A percentile compares a stretch with the other conserved stretches of the same genome.
Evolutionary conservation across 2,888 invertebrate genomes (phyloP).

Genomic region (Chouioia cunea): DNA sequence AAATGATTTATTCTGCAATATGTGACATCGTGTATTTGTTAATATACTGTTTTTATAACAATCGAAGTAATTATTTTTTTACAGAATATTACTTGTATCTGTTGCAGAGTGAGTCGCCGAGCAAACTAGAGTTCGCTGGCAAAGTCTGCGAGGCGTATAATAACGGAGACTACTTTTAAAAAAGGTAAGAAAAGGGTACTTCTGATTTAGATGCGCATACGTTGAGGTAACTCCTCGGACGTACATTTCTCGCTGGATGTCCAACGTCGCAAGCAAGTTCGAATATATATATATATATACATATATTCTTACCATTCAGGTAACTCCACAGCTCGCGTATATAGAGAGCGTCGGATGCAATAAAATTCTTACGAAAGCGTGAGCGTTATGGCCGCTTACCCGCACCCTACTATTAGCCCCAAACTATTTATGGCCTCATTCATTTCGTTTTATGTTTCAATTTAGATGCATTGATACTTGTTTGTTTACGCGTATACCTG

Average conservation of each 20-base stretch:
- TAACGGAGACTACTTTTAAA: neutral
- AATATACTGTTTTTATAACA: no score
- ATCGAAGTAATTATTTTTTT: no score
- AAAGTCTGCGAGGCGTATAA: neutral
- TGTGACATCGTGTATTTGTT: no score
- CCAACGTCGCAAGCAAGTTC: constrained; percentile 14
- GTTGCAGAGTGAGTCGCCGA: no score
- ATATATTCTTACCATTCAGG: constrained; percentile 1
- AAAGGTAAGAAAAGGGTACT: constrained; percentile 34
- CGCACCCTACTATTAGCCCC: constrained; percentile 66
- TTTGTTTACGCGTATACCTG: constrained; percentile 65
- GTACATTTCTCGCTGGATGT: neutral
- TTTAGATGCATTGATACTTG: constrained; percentile 68
- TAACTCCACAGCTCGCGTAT: constrained; percentile 5
- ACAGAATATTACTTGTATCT: no score
- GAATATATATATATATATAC: constrained; percentile 23
- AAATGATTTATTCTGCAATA: no score
- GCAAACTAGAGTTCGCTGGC: neutral
- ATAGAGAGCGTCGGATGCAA: constrained; percentile 30
- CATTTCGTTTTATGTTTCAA: constrained; percentile 67
- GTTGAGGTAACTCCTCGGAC: neutral
- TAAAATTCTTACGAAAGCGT: constrained; percentile 52
- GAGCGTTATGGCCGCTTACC: constrained; percentile 56
- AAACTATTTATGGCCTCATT: constrained; percentile 65
- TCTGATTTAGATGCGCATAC: constrained; percentile 35